These are phyloP conservation scores for Sycobia sp. DNA, from an alignment of 1,140 invertebrate genomes.

Conservation along the genomic window DNA sequence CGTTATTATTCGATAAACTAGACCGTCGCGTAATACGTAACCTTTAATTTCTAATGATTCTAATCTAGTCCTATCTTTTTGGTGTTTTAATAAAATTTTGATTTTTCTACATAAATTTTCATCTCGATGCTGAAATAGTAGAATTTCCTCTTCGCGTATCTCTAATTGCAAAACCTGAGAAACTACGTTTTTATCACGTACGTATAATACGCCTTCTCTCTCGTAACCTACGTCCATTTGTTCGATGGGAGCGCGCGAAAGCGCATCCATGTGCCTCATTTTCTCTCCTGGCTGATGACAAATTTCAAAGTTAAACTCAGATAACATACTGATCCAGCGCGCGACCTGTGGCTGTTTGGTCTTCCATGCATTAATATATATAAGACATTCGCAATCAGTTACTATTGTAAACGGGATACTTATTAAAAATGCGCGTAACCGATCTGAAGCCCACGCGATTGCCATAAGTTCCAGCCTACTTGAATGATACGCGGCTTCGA, in stretches of 20 bases:
- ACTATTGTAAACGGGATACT: constrained; percentile 24
- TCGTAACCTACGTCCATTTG: neutral
- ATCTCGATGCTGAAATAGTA: constrained; percentile 26
- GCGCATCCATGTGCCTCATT: neutral
- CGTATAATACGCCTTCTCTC: too few species aligned
- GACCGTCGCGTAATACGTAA: constrained; percentile 23
- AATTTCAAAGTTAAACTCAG: constrained; percentile 3
- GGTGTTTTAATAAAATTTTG: constrained; percentile 3
- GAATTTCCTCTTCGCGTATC: too few species aligned
- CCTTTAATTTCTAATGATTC: constrained; percentile 18
- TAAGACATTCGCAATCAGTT: constrained; percentile 27
- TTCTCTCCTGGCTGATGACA: neutral
- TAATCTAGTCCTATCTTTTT: neutral
- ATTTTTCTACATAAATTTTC: constrained; percentile 1
- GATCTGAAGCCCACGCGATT: constrained; percentile 7
- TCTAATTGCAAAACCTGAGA: too few species aligned
- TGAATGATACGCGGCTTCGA: constrained; percentile 37
- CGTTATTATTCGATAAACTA: neutral
- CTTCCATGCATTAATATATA: constrained; percentile 18
- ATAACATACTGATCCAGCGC: neutral
- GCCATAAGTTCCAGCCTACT: constrained; percentile 36
- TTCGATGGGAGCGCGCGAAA: neutral
- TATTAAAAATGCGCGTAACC: neutral
- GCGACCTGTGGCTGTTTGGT: neutral
- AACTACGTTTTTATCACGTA: too few species aligned